Evolutionary conservation across 2,888 invertebrate species (phyloP).

Genomic region (Xestia rhomboidea): DNA sequence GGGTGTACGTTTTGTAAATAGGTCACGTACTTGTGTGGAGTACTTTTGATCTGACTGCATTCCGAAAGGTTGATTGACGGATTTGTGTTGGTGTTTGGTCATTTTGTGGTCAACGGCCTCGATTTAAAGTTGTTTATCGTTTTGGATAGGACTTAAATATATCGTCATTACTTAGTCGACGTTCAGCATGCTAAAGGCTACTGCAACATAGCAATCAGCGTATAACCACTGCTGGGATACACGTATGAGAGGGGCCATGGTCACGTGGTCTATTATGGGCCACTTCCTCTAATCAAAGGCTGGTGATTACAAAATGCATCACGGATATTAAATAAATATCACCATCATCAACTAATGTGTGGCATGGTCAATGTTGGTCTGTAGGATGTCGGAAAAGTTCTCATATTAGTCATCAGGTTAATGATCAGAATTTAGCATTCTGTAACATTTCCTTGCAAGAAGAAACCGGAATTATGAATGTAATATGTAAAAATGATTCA

Average conservation of each 20-base stretch:
- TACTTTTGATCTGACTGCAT: slow-evolving; percentile 52
- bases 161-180: not conserved
- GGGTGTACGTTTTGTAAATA: slow-evolving; percentile 43
- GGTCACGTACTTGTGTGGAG: slow-evolving; percentile 50
- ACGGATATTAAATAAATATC: not conserved
- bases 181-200: not conserved
- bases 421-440: not conserved
- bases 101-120: slow-evolving; percentile 41
- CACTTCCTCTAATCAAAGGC: not conserved
- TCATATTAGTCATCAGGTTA: slow-evolving; percentile 5
- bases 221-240: not conserved
- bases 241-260: not conserved
- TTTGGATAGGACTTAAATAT: not conserved
- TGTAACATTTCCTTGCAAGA: not conserved
- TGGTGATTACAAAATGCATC: not conserved
- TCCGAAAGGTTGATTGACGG: slow-evolving; percentile 51
- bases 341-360: not conserved
- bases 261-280: not conserved
- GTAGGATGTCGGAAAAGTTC: not conserved
- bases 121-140: slow-evolving; percentile 1
- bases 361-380: not conserved
- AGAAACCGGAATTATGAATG: slow-evolving; percentile 16
- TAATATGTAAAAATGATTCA: slow-evolving; percentile 10
- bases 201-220: not conserved
- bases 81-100: slow-evolving; percentile 41